Evolutionary conservation across 2,797 vertebrate species (phyloP).

Genomic region (Vireo griseus): DNA sequence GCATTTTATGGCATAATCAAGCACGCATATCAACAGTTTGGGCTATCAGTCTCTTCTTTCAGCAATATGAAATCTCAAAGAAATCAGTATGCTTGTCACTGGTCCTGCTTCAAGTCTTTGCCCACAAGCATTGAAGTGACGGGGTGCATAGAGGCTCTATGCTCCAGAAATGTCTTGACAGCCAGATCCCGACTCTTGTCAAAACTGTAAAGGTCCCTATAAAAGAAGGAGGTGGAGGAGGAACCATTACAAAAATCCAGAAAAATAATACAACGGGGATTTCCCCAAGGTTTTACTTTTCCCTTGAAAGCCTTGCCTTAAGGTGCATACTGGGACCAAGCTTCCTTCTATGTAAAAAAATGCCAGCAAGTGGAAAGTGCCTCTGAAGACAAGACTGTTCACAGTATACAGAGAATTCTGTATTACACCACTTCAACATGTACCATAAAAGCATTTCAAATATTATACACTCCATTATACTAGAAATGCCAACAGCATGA

Average conservation of each 20-base stretch:
- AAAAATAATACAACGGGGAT: neutral
- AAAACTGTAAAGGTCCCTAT: slow-evolving; percentile 87
- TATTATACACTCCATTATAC: neutral
- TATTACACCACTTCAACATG: neutral
- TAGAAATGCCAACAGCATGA: neutral
- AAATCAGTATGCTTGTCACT: neutral
- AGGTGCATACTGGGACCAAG: neutral
- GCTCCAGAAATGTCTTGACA: slow-evolving; percentile 74
- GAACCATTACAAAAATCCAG: neutral
- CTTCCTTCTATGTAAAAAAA: neutral
- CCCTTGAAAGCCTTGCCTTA: neutral
- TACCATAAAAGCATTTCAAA: neutral
- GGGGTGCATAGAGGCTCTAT: slow-evolving; percentile 83
- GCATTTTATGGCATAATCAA: neutral
- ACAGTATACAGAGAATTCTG: neutral
- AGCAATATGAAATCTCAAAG: neutral
- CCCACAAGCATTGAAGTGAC: slow-evolving; percentile 86
- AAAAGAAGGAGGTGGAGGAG: neutral
- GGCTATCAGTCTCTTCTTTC: neutral
- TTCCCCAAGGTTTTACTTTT: neutral
- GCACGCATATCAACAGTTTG: neutral
- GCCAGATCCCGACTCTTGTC: slow-evolving; percentile 82
- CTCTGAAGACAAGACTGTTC: neutral
- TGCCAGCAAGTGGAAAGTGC: neutral
- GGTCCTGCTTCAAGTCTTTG: slow-evolving; percentile 85